A percentile compares a stretch with the other conserved stretches of the same genome.
These are phyloP conservation scores for Sphenopsis melanotis DNA, from an alignment of 2,797 vertebrate species.

Conservation along the genomic window DNA sequence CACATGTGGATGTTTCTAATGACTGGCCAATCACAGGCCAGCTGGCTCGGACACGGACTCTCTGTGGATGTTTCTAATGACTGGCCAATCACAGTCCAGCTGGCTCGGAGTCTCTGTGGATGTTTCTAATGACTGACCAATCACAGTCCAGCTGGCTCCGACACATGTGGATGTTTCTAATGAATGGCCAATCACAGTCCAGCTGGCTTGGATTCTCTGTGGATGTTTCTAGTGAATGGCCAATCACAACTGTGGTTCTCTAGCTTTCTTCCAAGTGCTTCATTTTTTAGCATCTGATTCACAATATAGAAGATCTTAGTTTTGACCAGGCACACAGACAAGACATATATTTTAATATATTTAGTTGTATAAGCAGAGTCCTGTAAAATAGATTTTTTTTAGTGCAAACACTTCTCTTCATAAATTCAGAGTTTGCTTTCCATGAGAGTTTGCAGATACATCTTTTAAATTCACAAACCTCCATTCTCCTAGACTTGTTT, in stretches of 20 bases:
- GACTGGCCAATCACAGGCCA: too few species aligned
- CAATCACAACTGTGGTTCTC: background rate
- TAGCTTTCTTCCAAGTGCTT: background rate
- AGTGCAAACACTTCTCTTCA: background rate
- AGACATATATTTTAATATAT: background rate
- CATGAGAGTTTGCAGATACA: background rate
- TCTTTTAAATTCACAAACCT: conserved; percentile 1
- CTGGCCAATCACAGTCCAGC: too few species aligned
- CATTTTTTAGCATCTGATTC: background rate
- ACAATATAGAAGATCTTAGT: background rate
- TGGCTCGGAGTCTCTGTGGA: too few species aligned
- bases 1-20: too few species aligned
- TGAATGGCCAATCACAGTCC: too few species aligned
- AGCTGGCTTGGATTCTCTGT: too few species aligned
- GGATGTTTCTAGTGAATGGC: too few species aligned
- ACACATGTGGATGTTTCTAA: too few species aligned
- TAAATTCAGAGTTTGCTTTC: conserved; percentile 13
- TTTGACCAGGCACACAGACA: background rate
- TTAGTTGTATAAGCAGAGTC: background rate
- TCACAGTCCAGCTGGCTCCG: too few species aligned
- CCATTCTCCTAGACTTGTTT: background rate
- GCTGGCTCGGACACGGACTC: too few species aligned
- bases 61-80: too few species aligned
- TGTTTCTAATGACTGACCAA: too few species aligned
- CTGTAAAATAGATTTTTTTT: background rate